Conservation (phyloP, 2,113 vertebrate species). For the human region DNA sequence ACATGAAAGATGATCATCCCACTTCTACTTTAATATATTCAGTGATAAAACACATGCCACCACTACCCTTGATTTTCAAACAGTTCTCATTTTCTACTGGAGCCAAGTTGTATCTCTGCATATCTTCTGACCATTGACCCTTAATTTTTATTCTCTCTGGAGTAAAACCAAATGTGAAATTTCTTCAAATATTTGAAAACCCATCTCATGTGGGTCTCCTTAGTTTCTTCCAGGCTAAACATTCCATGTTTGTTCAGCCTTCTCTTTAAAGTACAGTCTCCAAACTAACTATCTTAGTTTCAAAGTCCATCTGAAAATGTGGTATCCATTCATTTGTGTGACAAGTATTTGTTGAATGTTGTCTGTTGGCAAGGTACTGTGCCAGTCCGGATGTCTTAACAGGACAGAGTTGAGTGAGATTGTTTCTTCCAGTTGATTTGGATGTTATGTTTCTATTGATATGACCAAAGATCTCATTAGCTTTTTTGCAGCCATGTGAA, state of each 20-base stretch:
- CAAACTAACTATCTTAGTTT: conserved; percentile 37
- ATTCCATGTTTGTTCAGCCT: conserved; percentile 40
- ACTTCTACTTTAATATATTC: background rate
- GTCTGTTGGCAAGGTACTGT: background rate
- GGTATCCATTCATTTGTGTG: conserved; percentile 12
- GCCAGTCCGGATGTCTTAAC: conserved; percentile 15
- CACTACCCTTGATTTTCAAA: background rate
- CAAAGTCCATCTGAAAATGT: conserved; percentile 41
- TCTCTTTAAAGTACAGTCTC: conserved; percentile 51
- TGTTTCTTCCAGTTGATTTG: conserved; percentile 5
- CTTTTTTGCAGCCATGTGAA: background rate
- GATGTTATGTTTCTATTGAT: conserved; percentile 29
- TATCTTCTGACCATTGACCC: conserved; percentile 12
- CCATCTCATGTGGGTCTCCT: conserved; percentile 6
- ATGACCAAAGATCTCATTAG: conserved; percentile 18
- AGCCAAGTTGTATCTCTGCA: background rate
- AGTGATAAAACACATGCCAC: background rate
- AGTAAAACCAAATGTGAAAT: conserved; percentile 53
- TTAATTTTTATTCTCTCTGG: background rate
- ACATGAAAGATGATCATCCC: background rate
- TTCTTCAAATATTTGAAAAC: conserved; percentile 49
- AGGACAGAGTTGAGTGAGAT: background rate
- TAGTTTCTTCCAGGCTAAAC: conserved; percentile 41
- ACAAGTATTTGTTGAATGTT: conserved; percentile 42
- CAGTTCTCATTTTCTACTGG: background rate